Conservation (phyloP, 2,888 invertebrate genomes). For the Heteromurus nitidus region DNA sequence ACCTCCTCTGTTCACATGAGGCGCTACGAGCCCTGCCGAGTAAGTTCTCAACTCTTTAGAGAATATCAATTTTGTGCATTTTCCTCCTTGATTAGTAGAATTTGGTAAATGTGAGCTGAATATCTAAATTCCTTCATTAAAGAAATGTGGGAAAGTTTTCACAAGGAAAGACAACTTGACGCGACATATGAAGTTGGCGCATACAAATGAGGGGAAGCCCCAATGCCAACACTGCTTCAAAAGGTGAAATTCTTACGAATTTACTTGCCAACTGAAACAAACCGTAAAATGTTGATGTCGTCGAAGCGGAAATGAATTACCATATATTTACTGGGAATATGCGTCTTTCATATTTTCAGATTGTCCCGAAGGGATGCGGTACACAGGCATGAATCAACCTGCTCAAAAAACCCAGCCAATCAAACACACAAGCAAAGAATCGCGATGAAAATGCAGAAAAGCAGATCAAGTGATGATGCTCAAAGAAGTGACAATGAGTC, state of each 20-base stretch:
- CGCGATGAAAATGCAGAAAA: conserved; percentile 17
- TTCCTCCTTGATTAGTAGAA: too few relatives aligned
- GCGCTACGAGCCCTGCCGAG: conserved; percentile 48
- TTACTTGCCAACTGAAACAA: too few relatives aligned
- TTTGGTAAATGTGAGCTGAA: too few relatives aligned
- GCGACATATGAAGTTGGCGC: conserved; percentile 66
- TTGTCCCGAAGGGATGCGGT: conserved; percentile 68
- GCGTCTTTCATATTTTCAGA: conserved; percentile 34
- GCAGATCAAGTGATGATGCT: not conserved
- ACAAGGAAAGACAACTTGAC: conserved; percentile 70
- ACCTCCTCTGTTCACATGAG: conserved; percentile 28
- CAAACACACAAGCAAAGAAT: not conserved
- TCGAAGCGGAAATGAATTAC: not conserved
- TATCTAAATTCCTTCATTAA: not conserved
- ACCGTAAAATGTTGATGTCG: not conserved
- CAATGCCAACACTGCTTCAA: conserved; percentile 61
- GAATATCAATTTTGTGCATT: too few relatives aligned
- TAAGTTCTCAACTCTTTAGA: conserved; percentile 43
- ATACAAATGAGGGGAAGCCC: conserved; percentile 46
- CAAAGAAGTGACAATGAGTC: conserved; percentile 2
- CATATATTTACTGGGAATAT: not conserved
- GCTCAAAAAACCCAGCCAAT: conserved; percentile 51
- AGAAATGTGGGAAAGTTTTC: conserved; percentile 63
- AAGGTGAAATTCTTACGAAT: conserved; percentile 60
- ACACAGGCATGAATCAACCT: conserved; percentile 66